Evolutionary conservation across 2,888 invertebrate species (phyloP).

Genomic region (Spisula solida): DNA sequence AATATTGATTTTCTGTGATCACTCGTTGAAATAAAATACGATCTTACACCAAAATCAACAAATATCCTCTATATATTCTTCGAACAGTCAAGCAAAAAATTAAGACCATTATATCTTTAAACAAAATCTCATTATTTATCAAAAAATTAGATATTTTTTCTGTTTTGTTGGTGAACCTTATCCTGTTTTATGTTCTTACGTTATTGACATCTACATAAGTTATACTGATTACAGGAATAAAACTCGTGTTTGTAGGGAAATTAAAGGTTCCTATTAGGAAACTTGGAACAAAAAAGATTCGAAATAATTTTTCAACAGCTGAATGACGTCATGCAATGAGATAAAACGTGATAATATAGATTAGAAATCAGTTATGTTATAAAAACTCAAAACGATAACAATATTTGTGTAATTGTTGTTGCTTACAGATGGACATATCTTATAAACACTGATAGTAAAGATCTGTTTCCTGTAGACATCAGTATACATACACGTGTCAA

Average conservation of each 20-base stretch:
- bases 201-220: neutral
- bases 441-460: neutral
- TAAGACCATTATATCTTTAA: no score
- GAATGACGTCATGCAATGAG: neutral
- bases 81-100: no score
- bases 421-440: neutral
- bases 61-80: no score
- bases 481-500: neutral
- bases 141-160: no score
- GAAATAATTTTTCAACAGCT: neutral
- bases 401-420: neutral
- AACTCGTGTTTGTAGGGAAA: neutral
- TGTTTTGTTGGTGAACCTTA: neutral
- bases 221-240: neutral
- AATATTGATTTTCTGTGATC: no score
- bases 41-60: no score
- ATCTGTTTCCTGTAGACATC: neutral
- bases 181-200: neutral
- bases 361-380: neutral
- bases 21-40: no score
- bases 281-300: neutral
- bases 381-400: constrained; percentile 15
- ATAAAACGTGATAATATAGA: neutral
- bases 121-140: no score
- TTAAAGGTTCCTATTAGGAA: neutral